A percentile compares a stretch with the other conserved stretches of the same genome.
These are phyloP conservation scores for Hesperia comma DNA, from an alignment of 2,888 invertebrate genomes.

Conservation along the genomic window DNA sequence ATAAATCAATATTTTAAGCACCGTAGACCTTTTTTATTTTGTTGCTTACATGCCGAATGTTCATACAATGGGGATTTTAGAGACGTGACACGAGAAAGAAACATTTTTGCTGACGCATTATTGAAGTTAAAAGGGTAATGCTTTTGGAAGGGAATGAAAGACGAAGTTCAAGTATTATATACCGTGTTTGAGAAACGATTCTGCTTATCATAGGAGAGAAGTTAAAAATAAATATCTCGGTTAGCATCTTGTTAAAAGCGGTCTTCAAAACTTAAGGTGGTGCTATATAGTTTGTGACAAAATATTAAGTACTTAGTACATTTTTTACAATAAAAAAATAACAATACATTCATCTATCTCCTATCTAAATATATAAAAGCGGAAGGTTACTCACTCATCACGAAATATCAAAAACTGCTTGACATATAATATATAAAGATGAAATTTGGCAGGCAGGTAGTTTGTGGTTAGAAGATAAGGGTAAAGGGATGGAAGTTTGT, in stretches of 20 bases:
- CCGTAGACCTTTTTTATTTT: slow-evolving; percentile 5
- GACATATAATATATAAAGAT: no score
- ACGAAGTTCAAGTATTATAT: slow-evolving; percentile 12
- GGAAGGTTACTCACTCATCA: no score
- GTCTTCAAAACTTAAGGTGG: background rate
- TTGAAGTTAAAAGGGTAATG: slow-evolving; percentile 59
- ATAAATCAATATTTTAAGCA: slow-evolving; percentile 11
- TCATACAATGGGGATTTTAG: slow-evolving; percentile 45
- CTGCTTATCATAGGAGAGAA: slow-evolving; percentile 1
- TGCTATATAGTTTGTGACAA: no score
- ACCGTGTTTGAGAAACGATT: slow-evolving; percentile 2
- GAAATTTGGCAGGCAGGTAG: no score
- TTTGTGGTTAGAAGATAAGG: no score
- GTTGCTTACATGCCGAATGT: background rate
- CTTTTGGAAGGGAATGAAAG: slow-evolving; percentile 21
- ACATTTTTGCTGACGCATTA: slow-evolving; percentile 71
- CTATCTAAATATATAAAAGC: no score
- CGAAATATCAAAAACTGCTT: no score
- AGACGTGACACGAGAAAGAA: slow-evolving; percentile 69
- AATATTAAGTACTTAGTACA: no score
- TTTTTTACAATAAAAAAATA: no score
- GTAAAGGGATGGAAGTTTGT: no score
- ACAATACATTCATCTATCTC: no score
- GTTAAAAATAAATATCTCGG: background rate
- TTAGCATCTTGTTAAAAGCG: no score